phyloP scores from a whole-genome alignment of 2,797 vertebrate species.

The Eulemur mongoz region DNA sequence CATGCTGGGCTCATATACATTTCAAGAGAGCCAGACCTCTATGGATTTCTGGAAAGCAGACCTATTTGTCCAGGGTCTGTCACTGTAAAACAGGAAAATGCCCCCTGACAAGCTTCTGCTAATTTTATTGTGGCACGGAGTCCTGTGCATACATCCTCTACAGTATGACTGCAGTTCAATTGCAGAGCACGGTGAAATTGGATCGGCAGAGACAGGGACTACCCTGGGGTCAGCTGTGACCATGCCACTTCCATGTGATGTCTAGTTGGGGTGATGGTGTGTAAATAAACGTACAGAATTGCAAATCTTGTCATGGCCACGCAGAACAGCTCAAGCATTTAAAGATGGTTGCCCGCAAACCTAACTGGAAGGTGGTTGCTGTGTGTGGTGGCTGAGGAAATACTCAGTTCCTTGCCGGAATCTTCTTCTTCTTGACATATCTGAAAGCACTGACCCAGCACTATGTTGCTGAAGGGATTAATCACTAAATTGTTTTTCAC shows the following conservation, averaged over 20 bases:
- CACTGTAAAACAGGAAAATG: conserved; percentile 83
- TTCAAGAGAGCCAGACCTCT: conserved; percentile 73
- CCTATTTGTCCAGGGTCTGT: conserved; percentile 83
- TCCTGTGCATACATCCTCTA: conserved; percentile 80
- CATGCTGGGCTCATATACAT: conserved; percentile 43
- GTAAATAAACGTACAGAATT: conserved; percentile 95
- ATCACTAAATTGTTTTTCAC: conserved; percentile 85
- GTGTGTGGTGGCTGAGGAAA: conserved; percentile 86
- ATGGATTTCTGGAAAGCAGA: conserved; percentile 76
- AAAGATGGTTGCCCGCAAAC: conserved; percentile 95
- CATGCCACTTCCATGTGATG: conserved; percentile 90
- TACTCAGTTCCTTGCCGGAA: conserved; percentile 73
- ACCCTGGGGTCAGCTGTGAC: conserved; percentile 92
- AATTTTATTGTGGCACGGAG: conserved; percentile 86
- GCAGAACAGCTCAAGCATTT: conserved; percentile 92
- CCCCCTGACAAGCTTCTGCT: conserved; percentile 88
- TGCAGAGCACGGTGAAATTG: conserved; percentile 88
- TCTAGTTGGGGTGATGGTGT: conserved; percentile 94
- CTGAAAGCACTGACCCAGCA: conserved; percentile 87
- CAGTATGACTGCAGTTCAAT: conserved; percentile 85
- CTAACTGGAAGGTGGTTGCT: conserved; percentile 89
- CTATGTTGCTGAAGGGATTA: conserved; percentile 88
- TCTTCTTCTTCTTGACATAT: conserved; percentile 86
- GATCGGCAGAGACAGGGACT: conserved; percentile 95
- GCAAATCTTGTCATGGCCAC: conserved; percentile 91